Evolutionary conservation across 1,140 invertebrate genomes (phyloP).

Genomic region (Magallana ariakensis): DNA sequence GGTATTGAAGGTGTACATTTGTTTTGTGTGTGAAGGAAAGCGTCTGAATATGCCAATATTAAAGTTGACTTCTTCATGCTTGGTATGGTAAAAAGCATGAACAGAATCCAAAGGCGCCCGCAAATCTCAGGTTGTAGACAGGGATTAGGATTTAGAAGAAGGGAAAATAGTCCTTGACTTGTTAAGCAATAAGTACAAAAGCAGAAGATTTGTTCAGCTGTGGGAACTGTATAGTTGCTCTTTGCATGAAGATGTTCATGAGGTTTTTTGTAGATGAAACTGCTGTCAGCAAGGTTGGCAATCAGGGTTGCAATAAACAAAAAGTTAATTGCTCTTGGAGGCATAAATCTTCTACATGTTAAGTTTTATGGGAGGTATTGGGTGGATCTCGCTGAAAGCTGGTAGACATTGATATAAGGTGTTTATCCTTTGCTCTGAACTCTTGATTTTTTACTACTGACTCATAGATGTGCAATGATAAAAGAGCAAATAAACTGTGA

Average conservation of each 20-base stretch:
- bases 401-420: not conserved
- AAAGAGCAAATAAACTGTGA: conserved; percentile 4
- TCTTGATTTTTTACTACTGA: conserved; percentile 16
- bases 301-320: not conserved
- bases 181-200: too few species aligned
- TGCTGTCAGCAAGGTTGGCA: too few species aligned
- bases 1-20: not conserved
- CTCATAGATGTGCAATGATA: not conserved
- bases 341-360: not conserved
- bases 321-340: not conserved
- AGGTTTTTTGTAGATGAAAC: too few species aligned
- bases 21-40: not conserved
- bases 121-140: too few species aligned
- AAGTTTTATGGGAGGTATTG: not conserved
- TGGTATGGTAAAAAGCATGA: not conserved
- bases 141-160: too few species aligned
- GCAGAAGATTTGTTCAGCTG: too few species aligned
- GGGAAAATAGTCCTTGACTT: too few species aligned
- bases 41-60: too few species aligned
- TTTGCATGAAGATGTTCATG: too few species aligned
- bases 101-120: not conserved
- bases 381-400: not conserved
- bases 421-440: not conserved
- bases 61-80: too few species aligned
- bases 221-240: too few species aligned